Conservation (phyloP, 2,113 vertebrate species). For the Pseudolaguvia tuberculata region DNA sequence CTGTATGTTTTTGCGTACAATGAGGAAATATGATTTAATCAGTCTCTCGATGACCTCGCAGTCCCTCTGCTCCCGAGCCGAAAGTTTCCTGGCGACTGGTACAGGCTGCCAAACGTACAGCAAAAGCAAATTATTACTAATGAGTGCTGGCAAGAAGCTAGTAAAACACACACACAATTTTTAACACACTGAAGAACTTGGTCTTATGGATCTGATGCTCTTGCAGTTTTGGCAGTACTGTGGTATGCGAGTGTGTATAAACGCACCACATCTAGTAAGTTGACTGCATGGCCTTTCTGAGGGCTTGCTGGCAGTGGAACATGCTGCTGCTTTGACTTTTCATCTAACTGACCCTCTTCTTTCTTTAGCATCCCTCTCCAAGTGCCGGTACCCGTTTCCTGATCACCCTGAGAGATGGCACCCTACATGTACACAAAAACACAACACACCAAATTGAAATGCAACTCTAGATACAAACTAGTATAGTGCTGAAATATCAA, state of each 20-base stretch:
- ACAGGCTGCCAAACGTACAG: slow-evolving; percentile 76
- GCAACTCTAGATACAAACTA: too few species aligned
- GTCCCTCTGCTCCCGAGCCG: slow-evolving; percentile 91
- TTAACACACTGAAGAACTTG: background rate
- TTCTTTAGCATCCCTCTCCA: slow-evolving; percentile 95
- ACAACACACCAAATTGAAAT: too few species aligned
- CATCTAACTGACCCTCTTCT: slow-evolving; percentile 74
- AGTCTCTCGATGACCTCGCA: slow-evolving; percentile 97
- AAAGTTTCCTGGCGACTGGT: slow-evolving; percentile 91
- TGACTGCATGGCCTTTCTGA: slow-evolving; percentile 86
- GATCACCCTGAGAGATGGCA: slow-evolving; percentile 64
- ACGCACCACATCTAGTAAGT: slow-evolving; percentile 91
- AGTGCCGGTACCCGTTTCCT: slow-evolving; percentile 79
- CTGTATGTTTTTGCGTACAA: slow-evolving; percentile 98
- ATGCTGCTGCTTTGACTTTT: slow-evolving; percentile 65
- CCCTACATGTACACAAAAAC: slow-evolving; percentile 23
- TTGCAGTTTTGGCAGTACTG: background rate
- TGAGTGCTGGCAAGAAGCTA: background rate
- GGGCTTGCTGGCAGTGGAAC: slow-evolving; percentile 72
- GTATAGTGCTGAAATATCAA: too few species aligned
- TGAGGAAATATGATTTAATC: slow-evolving; percentile 98
- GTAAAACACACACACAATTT: slow-evolving; percentile 6
- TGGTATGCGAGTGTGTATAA: too few species aligned
- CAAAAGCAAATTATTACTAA: slow-evolving; percentile 7
- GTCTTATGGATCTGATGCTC: background rate